Percentiles rank a stretch among this genome's conserved stretches.
These are phyloP conservation scores for Hoplodrina ambigua DNA, from an alignment of 2,888 invertebrate species.

Conservation along the genomic window DNA sequence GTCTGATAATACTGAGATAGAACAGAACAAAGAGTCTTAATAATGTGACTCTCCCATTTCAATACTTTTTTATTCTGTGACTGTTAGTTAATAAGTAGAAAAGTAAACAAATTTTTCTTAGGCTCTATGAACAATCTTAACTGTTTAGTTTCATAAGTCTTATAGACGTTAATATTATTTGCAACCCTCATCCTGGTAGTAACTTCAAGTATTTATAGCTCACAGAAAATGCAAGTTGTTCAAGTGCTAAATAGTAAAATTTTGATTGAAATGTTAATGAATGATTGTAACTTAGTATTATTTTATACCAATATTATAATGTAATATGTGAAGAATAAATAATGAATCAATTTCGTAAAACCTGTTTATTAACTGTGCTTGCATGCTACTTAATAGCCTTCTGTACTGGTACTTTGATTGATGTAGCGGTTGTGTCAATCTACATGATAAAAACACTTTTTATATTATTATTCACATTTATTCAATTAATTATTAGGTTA, in stretches of 20 bases:
- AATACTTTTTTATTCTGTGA: constrained; percentile 58
- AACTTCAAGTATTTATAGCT: constrained; percentile 37
- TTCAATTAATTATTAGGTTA: no score
- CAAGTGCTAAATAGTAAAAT: constrained; percentile 31
- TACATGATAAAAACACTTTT: no score
- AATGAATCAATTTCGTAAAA: constrained; percentile 58
- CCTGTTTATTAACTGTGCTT: background rate
- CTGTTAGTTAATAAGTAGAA: constrained; percentile 66
- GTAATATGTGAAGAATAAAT: constrained; percentile 62
- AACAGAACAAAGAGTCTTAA: constrained; percentile 59
- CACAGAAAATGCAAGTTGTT: background rate
- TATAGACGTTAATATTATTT: constrained; percentile 3
- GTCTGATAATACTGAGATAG: constrained; percentile 61
- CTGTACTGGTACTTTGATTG: no score
- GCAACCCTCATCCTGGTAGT: constrained; percentile 5
- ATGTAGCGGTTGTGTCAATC: no score
- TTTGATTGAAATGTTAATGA: constrained; percentile 48
- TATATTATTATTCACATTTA: no score
- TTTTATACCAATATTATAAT: constrained; percentile 59
- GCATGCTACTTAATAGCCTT: no score
- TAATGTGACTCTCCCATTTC: constrained; percentile 30
- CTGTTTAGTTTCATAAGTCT: constrained; percentile 20
- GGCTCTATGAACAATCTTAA: constrained; percentile 39
- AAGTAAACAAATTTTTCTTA: constrained; percentile 50
- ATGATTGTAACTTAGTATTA: constrained; percentile 65